These are phyloP conservation scores for Dynastes hyllus DNA, from an alignment of 2,888 invertebrate species.

Conservation along the genomic window DNA sequence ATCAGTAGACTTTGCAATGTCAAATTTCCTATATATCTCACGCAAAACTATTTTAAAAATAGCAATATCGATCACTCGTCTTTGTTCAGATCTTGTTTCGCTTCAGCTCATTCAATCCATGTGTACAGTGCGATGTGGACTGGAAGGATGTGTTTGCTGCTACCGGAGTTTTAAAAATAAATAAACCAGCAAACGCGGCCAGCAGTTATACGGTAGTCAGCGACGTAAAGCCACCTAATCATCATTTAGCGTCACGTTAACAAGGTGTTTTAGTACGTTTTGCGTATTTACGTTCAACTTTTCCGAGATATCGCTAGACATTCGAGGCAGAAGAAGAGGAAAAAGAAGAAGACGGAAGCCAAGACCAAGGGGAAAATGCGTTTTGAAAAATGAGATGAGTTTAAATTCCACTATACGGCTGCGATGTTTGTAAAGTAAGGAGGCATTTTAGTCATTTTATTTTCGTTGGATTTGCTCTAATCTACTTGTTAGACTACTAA, in stretches of 20 bases:
- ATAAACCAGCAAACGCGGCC: background rate
- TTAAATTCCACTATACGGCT: slow-evolving; percentile 10
- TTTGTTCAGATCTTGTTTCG: background rate
- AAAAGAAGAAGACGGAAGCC: slow-evolving; percentile 6
- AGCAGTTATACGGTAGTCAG: slow-evolving; percentile 13
- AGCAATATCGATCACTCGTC: background rate
- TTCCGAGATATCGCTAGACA: background rate
- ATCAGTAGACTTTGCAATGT: background rate
- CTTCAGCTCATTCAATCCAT: background rate
- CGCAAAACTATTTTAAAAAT: background rate
- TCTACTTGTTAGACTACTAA: background rate
- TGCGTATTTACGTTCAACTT: slow-evolving; percentile 17
- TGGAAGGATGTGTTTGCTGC: background rate
- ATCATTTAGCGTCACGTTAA: slow-evolving; percentile 38
- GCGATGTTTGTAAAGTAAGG: background rate
- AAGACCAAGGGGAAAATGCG: background rate
- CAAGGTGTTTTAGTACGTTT: slow-evolving; percentile 35
- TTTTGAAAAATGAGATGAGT: slow-evolving; percentile 8
- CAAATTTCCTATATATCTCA: background rate
- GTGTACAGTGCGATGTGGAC: background rate
- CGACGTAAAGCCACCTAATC: slow-evolving; percentile 29
- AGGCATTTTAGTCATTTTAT: background rate
- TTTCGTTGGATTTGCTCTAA: slow-evolving; percentile 5
- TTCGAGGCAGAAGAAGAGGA: background rate
- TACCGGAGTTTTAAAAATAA: slow-evolving; percentile 17